Base-by-base conservation (phyloP, 2,113 vertebrate genomes). In the Lophura nycthemera region DNA sequence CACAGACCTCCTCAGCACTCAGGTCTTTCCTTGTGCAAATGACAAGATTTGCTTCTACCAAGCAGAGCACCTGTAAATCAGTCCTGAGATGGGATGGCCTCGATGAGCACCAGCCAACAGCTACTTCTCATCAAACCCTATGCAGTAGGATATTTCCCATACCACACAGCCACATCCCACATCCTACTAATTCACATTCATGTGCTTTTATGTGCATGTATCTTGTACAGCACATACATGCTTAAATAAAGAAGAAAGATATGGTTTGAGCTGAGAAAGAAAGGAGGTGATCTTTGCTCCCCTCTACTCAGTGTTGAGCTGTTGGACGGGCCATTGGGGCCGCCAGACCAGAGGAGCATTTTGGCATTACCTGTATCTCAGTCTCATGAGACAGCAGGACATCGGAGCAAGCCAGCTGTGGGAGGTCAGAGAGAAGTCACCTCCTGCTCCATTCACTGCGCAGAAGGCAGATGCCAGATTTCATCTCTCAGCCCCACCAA, bases 301-400 rank as follows among this genome's bases (percentile, higher is more conserved):
- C 3, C 0, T 0, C 43, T 45, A 20, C 48, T 73, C 0, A 1
- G 24, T 15, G n/a, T 66, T 0, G 0, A 63, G 50, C 45, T 25
- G 16, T 48, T 61, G 80, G 16, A 50, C 56, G 67, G 32, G 52
- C 40, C 75, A 52, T 11, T 57, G 38, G 12, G 47, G 65, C 76
- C 83, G 72, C 32, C 32, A 60, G 25, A 77, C 8, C 12, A 78
- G 25, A 25, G 2, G 19, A 40, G 7, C 25, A 30, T 47, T 47
- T 20, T 60, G 38, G 59, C 19, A 32, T 36, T 71, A 30, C 27
- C 63, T 22, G 0, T n/a, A 73, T 30, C 80, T 73, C 29, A 43
- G 47, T 43, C 36, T 67, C 36, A 40, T 20, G 10, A 20, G 15
- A 45, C 3, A 79, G 43, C 50, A 8, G 2, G 79, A 16, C 54